Evolutionary conservation across 1,140 invertebrate species (phyloP), one percentile per base, ranked within the genome.

Genomic region (Archivesica marissinica): DNA sequence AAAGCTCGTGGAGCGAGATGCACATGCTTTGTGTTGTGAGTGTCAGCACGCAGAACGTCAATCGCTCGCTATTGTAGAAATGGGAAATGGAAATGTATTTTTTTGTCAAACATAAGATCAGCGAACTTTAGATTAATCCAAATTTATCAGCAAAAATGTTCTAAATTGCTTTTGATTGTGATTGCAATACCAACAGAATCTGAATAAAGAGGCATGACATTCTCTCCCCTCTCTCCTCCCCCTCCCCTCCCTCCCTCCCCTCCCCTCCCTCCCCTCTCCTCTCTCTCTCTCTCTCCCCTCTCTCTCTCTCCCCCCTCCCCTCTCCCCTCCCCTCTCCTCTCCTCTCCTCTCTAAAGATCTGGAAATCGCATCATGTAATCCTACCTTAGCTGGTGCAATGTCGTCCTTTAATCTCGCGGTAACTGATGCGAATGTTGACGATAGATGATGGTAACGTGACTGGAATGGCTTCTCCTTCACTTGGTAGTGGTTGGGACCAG

Each of bases 351-450:
- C n/a, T n/a, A n/a, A n/a, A n/a, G n/a, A n/a, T n/a, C n/a, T n/a
- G n/a, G n/a, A n/a, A n/a, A n/a, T n/a, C n/a, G n/a, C n/a, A n/a
- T n/a, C n/a, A n/a, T n/a, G n/a, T n/a, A n/a, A n/a, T 44, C 72
- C 86, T 87, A 90, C 87, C 86, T 88, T 88, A 11, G 75, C 74
- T 38, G 72, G 59, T 20, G 44, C 52, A 20, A 75, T 72, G 44
- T 83, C 64, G 28, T 90, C 89, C 39, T 85, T 70, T 28, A 91
- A 41, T 54, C 92, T 79, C 9, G 85, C 78, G 11, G 91, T 91
- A 13, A 91, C 86, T 28, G 93, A 94, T 2, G 92, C 88, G 84
- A 94, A 94, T 74, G 88, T 92, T 52, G 92, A 90, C 25, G 91
- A 89, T 20, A 89, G 82, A 41, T 90, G 89, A 39, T 87, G 79